phyloP scores from a whole-genome alignment of 2,797 vertebrate genomes.

The Rachycentron canadum region DNA sequence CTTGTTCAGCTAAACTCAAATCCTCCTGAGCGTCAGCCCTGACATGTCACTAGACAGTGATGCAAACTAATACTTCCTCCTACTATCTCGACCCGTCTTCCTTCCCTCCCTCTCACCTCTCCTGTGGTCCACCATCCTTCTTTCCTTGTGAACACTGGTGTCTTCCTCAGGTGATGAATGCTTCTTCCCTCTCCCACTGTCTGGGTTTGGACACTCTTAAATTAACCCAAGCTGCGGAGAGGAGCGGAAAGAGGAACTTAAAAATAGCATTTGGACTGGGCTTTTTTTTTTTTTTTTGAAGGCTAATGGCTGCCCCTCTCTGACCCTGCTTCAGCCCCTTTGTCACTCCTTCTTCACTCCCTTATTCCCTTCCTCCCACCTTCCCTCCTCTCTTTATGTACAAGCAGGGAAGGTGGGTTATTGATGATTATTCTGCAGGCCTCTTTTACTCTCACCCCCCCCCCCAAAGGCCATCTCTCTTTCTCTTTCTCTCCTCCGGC shows the following conservation, averaged over 20 bases:
- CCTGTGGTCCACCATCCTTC: conserved; percentile 67
- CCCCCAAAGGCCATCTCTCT: conserved; percentile 68
- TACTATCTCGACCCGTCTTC: conserved; percentile 44
- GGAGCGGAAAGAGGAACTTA: conserved; percentile 73
- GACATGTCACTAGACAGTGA: conserved; percentile 9
- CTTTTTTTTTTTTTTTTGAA: conserved; percentile 60
- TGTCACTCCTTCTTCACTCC: conserved; percentile 61
- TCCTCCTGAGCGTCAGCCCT: not conserved
- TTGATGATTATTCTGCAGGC: conserved; percentile 82
- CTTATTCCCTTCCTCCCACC: conserved; percentile 53
- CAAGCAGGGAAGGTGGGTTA: conserved; percentile 67
- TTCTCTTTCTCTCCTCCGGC: conserved; percentile 65
- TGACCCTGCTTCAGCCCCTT: conserved; percentile 59
- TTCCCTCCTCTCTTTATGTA: conserved; percentile 47
- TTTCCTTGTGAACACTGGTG: conserved; percentile 74
- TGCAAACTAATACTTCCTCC: conserved; percentile 30
- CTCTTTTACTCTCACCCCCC: conserved; percentile 47
- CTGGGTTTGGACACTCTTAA: conserved; percentile 78
- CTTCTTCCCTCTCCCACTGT: conserved; percentile 65
- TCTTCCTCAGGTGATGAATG: conserved; percentile 81
- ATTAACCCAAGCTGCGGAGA: conserved; percentile 76
- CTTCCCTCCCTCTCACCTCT: conserved; percentile 43
- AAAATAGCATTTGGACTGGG: conserved; percentile 79
- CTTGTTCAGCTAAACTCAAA: not conserved
- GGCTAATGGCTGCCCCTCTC: conserved; percentile 64